Evolutionary conservation across 2,888 invertebrate genomes (phyloP), one percentile per base, ranked within the genome.

Genomic region (Synanthedon myopaeformis): DNA sequence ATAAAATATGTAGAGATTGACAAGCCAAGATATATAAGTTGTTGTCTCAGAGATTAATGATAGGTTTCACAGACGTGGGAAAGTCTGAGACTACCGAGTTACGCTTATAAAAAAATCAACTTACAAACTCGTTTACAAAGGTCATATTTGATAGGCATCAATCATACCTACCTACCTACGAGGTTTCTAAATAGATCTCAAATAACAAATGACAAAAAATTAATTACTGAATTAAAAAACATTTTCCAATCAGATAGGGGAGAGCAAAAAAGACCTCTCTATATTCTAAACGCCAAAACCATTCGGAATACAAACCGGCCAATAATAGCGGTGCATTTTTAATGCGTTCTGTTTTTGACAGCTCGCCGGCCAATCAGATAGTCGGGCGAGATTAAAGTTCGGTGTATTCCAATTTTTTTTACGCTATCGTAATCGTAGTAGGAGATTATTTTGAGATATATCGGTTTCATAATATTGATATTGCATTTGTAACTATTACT

Each of bases 331-430:
- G 68, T 78, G 79, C 77, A 80, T 82, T 79, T 78, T 79, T 76
- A 81, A 78, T 70, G 69, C 69, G 72, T 71, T 75, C 80, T 86
- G 86, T 69, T 72, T 70, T 66, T 85, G 86, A 86, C 86, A 85
- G 82, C 75, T 66, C 70, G 67, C 72, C 70, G 69, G 70, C 85
- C 82, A 85, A 86, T 84, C 82, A 82, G 83, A 84, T 84, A 71
- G 70, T 70, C 69, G 67, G 65, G 64, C 69, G 70, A 80, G 82
- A 82, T 83, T 82, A 82, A 76, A 81, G 64, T 66, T 64, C 60
- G 56, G 55, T 60, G 62, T 35, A 35, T 35, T 35, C 35, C 35
- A 35, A 35, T 35, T 35, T 35, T 35, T 35, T 35, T 35, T 35
- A 35, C 35, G 35, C 10, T 35, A 35, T 35, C 35, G 23, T 23